Conservation (phyloP, 2,797 vertebrate species). For the Eidolon dupreanum region DNA sequence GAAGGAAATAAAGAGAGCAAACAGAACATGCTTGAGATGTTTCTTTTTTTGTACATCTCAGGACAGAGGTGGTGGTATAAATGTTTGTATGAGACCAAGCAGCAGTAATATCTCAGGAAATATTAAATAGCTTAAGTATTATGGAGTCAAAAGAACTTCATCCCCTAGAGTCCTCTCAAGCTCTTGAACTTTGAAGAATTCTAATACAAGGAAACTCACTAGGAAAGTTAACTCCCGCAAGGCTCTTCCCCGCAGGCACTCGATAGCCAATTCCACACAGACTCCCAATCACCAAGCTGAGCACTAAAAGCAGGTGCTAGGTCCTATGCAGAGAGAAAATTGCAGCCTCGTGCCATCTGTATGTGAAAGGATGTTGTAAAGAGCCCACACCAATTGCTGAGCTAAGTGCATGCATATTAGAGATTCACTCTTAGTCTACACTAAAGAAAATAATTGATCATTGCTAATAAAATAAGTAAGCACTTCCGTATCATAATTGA, state of each 20-base stretch:
- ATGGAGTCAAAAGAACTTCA: neutral
- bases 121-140: neutral
- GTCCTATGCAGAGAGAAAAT: neutral
- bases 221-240: neutral
- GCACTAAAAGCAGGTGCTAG: neutral
- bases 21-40: neutral
- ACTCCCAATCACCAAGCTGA: neutral
- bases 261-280: neutral
- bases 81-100: neutral
- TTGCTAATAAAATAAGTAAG: slow-evolving; percentile 55
- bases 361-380: slow-evolving; percentile 44
- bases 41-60: neutral
- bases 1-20: neutral
- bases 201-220: neutral
- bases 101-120: neutral
- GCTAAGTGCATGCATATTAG: neutral
- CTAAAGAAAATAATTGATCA: slow-evolving; percentile 18
- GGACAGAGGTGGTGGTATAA: neutral
- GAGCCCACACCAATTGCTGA: slow-evolving; percentile 46
- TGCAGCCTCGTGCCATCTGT: slow-evolving; percentile 50
- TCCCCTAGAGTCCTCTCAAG: neutral
- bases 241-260: neutral
- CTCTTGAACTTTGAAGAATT: neutral
- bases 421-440: slow-evolving; percentile 28
- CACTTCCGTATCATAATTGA: neutral